These are phyloP conservation scores for Gorsachius goisagi DNA, from an alignment of 2,113 vertebrate species.

Conservation along the genomic window DNA sequence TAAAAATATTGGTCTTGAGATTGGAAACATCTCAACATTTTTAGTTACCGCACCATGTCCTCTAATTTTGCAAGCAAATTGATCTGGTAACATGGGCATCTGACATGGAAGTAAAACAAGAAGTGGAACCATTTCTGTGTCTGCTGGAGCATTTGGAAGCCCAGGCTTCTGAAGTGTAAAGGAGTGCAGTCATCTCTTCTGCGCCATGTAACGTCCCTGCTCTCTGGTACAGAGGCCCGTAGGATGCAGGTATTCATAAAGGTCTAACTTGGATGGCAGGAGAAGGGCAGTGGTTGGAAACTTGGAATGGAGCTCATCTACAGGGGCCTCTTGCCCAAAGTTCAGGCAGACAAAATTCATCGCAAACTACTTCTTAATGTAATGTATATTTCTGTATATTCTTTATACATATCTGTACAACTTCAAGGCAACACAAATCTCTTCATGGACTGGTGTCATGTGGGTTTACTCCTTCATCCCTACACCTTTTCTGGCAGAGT, in stretches of 20 bases:
- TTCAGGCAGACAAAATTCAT: not conserved
- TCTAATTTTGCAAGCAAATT: not conserved
- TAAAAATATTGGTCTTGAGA: not conserved
- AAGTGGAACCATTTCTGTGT: not conserved
- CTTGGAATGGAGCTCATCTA: not conserved
- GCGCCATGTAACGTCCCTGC: rapidly evolving
- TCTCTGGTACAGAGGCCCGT: not conserved
- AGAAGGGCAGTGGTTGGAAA: not conserved
- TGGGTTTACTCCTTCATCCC: not conserved
- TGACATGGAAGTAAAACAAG: not conserved
- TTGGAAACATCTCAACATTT: not conserved
- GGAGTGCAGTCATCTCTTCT: not conserved
- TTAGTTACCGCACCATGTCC: not conserved
- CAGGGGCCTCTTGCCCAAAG: not conserved
- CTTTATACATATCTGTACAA: no score
- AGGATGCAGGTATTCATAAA: not conserved
- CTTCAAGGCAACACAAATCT: not conserved
- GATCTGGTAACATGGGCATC: rapidly evolving
- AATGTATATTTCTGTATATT: not conserved
- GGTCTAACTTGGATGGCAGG: not conserved
- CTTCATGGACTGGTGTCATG: not conserved
- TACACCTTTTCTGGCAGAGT: not conserved
- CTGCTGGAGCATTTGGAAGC: not conserved
- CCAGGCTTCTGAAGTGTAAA: not conserved
- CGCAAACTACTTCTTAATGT: not conserved